phyloP scores from a whole-genome alignment of 2,113 vertebrate species.

The Coryphaenoides rupestris region DNA sequence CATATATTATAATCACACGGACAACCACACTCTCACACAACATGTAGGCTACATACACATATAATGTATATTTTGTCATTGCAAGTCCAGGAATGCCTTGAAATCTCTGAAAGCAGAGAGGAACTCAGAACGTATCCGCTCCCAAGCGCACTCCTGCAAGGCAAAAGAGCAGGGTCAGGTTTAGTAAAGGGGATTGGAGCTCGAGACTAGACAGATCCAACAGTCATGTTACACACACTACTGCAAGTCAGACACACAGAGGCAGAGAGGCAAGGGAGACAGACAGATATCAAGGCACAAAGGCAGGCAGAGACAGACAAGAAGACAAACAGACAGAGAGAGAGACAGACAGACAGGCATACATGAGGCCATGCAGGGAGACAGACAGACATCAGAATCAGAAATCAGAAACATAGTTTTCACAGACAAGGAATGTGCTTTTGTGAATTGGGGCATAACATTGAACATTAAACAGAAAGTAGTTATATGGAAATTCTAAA shows the following conservation, averaged over 20 bases:
- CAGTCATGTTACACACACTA: no score
- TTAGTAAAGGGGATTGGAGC: no score
- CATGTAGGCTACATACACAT: not conserved
- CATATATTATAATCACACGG: not conserved
- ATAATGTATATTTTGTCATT: not conserved
- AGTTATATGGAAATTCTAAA: no score
- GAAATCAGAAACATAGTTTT: no score
- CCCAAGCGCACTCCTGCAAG: not conserved
- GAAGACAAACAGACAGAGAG: no score
- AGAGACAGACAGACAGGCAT: not conserved
- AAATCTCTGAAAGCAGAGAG: not conserved
- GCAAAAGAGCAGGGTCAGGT: not conserved
- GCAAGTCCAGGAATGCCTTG: not conserved
- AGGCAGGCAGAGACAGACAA: not conserved
- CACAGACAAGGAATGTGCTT: no score
- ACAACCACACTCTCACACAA: not conserved
- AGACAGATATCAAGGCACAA: not conserved
- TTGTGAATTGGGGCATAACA: no score
- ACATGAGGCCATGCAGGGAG: not conserved
- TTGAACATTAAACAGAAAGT: no score
- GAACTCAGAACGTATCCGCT: not conserved
- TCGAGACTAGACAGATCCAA: no score
- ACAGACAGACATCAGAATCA: no score
- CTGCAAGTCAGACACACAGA: not conserved
- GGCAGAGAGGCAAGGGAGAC: not conserved